These are phyloP conservation scores for Chelon labrosus DNA, from an alignment of 2,797 vertebrate species.

Conservation along the genomic window DNA sequence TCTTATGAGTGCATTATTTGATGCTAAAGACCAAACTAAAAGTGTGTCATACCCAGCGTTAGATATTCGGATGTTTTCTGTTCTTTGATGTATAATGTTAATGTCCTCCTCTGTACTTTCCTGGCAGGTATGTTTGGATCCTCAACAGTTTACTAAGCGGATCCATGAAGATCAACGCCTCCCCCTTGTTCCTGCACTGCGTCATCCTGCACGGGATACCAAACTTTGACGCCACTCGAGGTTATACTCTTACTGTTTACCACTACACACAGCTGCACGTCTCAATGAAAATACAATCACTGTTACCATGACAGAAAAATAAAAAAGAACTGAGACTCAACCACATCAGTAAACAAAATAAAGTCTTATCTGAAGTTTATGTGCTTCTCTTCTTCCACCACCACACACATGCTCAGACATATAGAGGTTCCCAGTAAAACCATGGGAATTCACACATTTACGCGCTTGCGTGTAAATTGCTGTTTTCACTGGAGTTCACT, in stretches of 20 bases:
- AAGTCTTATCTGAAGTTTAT: slow-evolving; percentile 59
- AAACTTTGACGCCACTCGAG: slow-evolving; percentile 89
- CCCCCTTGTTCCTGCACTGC: slow-evolving; percentile 92
- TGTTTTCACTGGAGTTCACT: slow-evolving; percentile 62
- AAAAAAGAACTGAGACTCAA: slow-evolving; percentile 41
- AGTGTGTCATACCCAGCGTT: background rate
- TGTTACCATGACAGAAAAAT: slow-evolving; percentile 28
- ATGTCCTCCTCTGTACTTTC: slow-evolving; percentile 13
- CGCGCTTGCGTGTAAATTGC: slow-evolving; percentile 59
- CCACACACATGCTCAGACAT: slow-evolving; percentile 51
- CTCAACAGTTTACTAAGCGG: slow-evolving; percentile 93
- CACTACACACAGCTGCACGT: slow-evolving; percentile 51
- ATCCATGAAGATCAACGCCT: slow-evolving; percentile 94
- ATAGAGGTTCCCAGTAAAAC: slow-evolving; percentile 54
- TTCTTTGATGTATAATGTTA: slow-evolving; percentile 1
- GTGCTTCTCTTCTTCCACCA: slow-evolving; percentile 40
- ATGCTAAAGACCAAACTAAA: background rate
- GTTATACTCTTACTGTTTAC: slow-evolving; percentile 76
- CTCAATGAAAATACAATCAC: slow-evolving; percentile 39
- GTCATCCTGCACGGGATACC: slow-evolving; percentile 91
- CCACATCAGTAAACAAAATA: slow-evolving; percentile 76
- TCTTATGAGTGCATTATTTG: background rate
- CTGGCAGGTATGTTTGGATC: slow-evolving; percentile 92
- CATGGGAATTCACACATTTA: slow-evolving; percentile 51
- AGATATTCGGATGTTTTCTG: background rate